Evolutionary conservation across 2,888 invertebrate genomes (phyloP).

Genomic region (Melinaea marsaeus): DNA sequence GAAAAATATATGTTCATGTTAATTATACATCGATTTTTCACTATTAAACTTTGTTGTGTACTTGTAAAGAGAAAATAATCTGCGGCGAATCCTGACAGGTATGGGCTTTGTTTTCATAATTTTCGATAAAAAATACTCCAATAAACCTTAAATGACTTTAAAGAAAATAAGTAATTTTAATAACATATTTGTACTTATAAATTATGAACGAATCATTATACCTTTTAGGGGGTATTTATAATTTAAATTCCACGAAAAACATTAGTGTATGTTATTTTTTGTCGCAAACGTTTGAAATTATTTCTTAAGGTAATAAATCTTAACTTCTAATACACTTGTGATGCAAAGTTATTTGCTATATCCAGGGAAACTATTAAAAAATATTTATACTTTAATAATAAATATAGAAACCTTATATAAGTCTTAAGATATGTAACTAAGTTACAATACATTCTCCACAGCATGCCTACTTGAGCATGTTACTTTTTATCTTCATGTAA

Average conservation of each 20-base stretch:
- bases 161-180: no score
- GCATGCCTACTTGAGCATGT: conserved; percentile 12
- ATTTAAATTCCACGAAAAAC: not conserved
- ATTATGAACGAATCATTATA: no score
- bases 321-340: not conserved
- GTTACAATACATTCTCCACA: not conserved
- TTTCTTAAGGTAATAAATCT: no score
- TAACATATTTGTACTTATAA: no score
- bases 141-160: not conserved
- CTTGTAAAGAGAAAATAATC: conserved; percentile 3
- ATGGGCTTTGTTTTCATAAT: conserved; percentile 27
- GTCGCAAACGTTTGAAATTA: not conserved
- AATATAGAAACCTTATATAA: no score
- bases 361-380: no score
- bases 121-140: conserved; percentile 1
- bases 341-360: not conserved
- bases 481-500: conserved; percentile 9
- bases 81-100: conserved; percentile 21
- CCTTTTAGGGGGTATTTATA: no score
- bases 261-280: not conserved
- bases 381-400: no score
- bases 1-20: conserved; percentile 1
- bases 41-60: conserved; percentile 3
- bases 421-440: no score
- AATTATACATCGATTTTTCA: not conserved